Evolutionary conservation across 2,888 invertebrate genomes (phyloP), one percentile per base, ranked within the genome.

Genomic region (Eurois occulta): DNA sequence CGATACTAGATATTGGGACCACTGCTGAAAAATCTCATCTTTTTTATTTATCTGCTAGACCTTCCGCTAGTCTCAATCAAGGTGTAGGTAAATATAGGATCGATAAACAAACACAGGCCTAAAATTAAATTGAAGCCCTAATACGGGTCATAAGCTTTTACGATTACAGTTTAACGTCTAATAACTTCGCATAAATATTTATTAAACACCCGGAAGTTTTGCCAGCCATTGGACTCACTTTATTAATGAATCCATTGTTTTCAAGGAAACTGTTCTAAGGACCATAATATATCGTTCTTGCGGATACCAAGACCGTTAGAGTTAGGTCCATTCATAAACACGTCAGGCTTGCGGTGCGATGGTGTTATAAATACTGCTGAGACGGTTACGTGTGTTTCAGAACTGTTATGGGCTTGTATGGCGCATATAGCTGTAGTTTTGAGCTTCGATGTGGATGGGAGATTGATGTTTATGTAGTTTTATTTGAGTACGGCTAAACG

Each of bases 251-350:
- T 72, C 65, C 68, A 68, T 76, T 84, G 65, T 64, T 84, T 75
- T 71, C 70, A 75, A 58, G 82, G 64, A 87, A 81, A 58, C 35
- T 18, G 71, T 52, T 67, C 10, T 55, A 38, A 85, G 69, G 66
- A 72, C 75, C 69, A 78, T 38, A 75, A 87, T 77, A 62, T 73
- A 79, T 72, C 62, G 73, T 69, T 65, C 21, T 41, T 60, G 80
- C n/a, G 68, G 75, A 80, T 46, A 60, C 52, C 24, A 46, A 60
- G 32, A 38, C 65, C 41, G 58, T 41, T 77, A 24, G 11, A 32
- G 62, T 55, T 70, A 10, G 60, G 38, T 72, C 68, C 78, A 77
- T 85, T 82, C 86, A 85, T 87, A 86, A 86, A 85, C 71, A 82
- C 75, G 82, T 80, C 75, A 38, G 65, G 43, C 52, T 58, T 66